Base-by-base conservation (phyloP, 2,888 invertebrate species). In the Microplitis manilae region DNA sequence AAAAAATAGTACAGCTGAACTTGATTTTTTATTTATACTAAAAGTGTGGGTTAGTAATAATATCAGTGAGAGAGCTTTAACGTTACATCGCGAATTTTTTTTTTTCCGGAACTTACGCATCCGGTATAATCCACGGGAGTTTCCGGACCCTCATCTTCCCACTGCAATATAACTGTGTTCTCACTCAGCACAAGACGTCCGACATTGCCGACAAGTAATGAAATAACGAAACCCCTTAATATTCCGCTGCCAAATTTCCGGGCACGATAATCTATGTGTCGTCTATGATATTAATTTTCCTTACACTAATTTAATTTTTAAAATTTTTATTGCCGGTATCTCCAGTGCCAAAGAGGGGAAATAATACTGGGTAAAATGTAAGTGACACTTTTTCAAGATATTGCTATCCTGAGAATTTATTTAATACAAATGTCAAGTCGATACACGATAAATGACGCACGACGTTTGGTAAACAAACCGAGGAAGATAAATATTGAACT, bases 61-160 rank as follows among this genome's bases (percentile, higher is more conserved):
- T 68, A 15, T 68, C 41, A 13, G 50, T 50, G 50, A 50, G 41
- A 41, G 50, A 50, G 50, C 50, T 50, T 50, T 2, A 50, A 50
- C 50, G 50, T 50, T 50, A 50, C 9, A 50, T 68, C 50, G 68
- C 41, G 41, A 41, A 41, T 68, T 41, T 15, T 70, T 69, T 69
- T 70, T 72, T n/a, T 62, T 13, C 15, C 71, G 62, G 71, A 72
- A 72, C 71, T 72, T 15, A 38, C 61, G 64, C 77, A 73, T 77
- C 77, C 77, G 68, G 77, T 61, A 62, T 17, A 67, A 68, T 73
- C 68, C 73, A 77, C 77, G 77, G 77, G 77, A 77, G 77, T 77
- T 77, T 77, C 77, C 77, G 77, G 77, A 73, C 68, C 68, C 73
- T 77, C 73, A 61, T 77, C 77, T 77, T 77, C 77, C 73, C 77